phyloP scores from a whole-genome alignment of 1,140 invertebrate genomes.

The Pemphigus obesinymphae region DNA sequence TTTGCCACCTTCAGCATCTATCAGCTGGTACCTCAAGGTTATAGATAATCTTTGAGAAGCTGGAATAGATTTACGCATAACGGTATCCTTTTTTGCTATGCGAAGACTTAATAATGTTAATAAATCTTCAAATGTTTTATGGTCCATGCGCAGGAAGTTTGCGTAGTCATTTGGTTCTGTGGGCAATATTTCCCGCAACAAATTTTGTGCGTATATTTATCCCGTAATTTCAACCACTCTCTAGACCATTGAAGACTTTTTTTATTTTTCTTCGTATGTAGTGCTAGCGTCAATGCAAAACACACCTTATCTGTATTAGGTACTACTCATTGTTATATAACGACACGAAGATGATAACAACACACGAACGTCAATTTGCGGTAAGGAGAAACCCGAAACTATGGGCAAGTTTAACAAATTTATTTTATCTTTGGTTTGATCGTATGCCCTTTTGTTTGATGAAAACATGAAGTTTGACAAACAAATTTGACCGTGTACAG shows the following conservation, averaged over 20 bases:
- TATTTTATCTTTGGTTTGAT: too few species aligned
- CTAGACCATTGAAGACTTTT: not conserved
- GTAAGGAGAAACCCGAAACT: too few species aligned
- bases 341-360: too few species aligned
- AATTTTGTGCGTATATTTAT: not conserved
- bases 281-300: not conserved
- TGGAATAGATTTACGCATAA: not conserved
- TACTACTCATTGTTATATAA: too few species aligned
- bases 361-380: too few species aligned
- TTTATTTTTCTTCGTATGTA: not conserved
- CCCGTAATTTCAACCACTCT: not conserved
- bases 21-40: not conserved
- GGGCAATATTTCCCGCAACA: not conserved
- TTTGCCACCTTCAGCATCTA: not conserved
- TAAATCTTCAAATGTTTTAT: not conserved
- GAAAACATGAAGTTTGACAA: too few species aligned
- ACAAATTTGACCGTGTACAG: too few species aligned
- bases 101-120: not conserved
- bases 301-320: not conserved
- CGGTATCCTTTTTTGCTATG: not conserved
- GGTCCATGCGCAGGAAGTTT: not conserved
- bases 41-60: not conserved
- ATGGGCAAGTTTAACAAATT: too few species aligned
- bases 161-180: not conserved
- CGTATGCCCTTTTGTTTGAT: too few species aligned